Evolutionary conservation across 2,888 invertebrate species (phyloP).

Genomic region (Heteromurus nitidus): DNA sequence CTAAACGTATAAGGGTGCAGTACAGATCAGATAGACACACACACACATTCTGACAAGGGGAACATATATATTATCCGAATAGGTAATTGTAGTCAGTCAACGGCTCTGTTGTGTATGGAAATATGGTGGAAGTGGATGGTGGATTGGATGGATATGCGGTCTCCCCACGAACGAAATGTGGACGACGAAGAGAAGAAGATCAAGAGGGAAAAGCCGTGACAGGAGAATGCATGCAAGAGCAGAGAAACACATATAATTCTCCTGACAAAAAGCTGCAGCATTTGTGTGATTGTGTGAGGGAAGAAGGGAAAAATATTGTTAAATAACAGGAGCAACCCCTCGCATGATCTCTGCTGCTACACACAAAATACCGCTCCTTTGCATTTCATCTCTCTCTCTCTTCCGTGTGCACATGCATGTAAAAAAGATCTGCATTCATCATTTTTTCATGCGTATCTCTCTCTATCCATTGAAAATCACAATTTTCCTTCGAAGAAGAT

Average conservation of each 20-base stretch:
- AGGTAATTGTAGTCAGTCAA: too few relatives aligned
- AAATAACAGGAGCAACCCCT: slow-evolving; percentile 56
- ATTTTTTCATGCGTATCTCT: slow-evolving; percentile 6
- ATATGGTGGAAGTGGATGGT: too few relatives aligned
- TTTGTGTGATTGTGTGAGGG: background rate
- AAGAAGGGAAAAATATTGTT: slow-evolving; percentile 29
- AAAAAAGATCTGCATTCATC: slow-evolving; percentile 1
- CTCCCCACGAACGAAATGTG: too few relatives aligned
- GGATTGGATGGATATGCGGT: too few relatives aligned
- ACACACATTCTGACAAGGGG: too few relatives aligned
- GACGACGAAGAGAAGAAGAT: too few relatives aligned
- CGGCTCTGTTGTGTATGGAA: too few relatives aligned
- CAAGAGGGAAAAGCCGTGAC: slow-evolving; percentile 52
- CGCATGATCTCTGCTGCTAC: slow-evolving; percentile 49
- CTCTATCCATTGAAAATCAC: too few relatives aligned
- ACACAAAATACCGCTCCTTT: slow-evolving; percentile 28
- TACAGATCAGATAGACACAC: too few relatives aligned
- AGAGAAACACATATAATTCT: background rate
- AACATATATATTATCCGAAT: too few relatives aligned
- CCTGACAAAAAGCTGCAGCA: slow-evolving; percentile 27
- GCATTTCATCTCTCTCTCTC: slow-evolving; percentile 26
- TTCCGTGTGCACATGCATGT: background rate
- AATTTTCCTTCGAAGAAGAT: background rate
- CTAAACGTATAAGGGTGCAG: too few relatives aligned
- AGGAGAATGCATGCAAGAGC: slow-evolving; percentile 20